Evolutionary conservation across 2,888 invertebrate genomes (phyloP).

Genomic region (Chesias legatella): DNA sequence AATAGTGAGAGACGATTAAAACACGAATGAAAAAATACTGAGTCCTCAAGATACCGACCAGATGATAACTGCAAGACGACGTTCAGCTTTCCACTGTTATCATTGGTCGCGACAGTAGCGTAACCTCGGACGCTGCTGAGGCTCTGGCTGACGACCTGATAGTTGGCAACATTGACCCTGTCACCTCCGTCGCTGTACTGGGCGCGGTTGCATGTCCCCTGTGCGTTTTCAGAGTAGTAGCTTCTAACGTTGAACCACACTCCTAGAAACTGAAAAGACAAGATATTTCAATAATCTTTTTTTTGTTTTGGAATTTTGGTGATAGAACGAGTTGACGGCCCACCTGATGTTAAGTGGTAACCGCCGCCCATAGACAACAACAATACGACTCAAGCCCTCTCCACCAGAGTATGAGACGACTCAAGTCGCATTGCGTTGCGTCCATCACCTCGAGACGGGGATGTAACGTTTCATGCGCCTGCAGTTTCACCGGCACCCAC

Average conservation of each 20-base stretch:
- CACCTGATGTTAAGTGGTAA: no score
- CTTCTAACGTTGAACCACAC: slow-evolving; percentile 58
- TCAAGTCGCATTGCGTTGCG: no score
- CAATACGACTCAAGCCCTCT: no score
- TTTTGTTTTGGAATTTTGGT: not conserved
- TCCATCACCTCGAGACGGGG: no score
- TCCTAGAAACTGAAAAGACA: slow-evolving; percentile 53
- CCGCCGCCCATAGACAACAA: no score
- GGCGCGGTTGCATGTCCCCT: slow-evolving; percentile 52
- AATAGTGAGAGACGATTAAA: no score
- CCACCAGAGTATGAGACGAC: no score
- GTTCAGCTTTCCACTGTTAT: slow-evolving; percentile 47
- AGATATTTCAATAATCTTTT: not conserved
- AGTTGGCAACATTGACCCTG: slow-evolving; percentile 50
- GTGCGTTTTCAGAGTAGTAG: slow-evolving; percentile 48
- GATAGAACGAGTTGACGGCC: no score
- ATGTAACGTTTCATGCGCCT: no score
- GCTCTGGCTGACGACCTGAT: slow-evolving; percentile 51
- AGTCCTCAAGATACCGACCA: no score
- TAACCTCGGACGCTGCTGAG: slow-evolving; percentile 49
- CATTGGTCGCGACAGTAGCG: slow-evolving; percentile 44
- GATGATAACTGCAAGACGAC: slow-evolving; percentile 44
- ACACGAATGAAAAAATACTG: no score
- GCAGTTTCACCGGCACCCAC: no score
- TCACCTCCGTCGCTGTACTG: slow-evolving; percentile 41